Percentiles rank a stretch among this genome's conserved stretches.
Evolutionary conservation across 2,888 invertebrate species (phyloP).

Genomic region (Phrixothrix hirtus): DNA sequence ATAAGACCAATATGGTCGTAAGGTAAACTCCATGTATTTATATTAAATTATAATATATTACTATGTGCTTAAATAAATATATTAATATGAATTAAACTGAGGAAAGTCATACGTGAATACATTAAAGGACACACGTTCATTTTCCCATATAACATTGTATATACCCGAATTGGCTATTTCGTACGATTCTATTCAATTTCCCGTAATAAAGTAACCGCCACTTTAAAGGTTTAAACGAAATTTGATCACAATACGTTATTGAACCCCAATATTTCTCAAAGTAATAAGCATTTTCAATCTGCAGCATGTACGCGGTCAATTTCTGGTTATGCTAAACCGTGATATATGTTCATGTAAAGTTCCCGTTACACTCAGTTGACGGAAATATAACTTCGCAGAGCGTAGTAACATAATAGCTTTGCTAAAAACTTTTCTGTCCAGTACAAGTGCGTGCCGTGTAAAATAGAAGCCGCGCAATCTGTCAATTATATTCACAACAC

Average conservation of each 20-base stretch:
- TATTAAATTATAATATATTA: too few relatives aligned
- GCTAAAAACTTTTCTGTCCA: constrained; percentile 7
- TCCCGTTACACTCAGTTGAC: background rate
- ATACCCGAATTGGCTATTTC: too few relatives aligned
- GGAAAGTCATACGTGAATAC: too few relatives aligned
- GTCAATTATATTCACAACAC: constrained; percentile 15
- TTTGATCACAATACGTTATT: background rate
- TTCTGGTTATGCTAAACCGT: background rate
- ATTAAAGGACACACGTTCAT: too few relatives aligned
- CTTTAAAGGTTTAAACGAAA: background rate
- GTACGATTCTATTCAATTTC: background rate
- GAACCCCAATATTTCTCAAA: background rate
- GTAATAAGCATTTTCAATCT: background rate
- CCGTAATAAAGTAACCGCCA: background rate
- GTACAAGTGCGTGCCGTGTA: constrained; percentile 11
- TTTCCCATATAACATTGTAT: too few relatives aligned
- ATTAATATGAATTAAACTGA: too few relatives aligned
- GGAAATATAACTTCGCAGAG: too few relatives aligned
- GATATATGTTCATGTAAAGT: background rate
- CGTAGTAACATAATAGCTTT: constrained; percentile 14
- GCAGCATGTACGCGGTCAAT: background rate
- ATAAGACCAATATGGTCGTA: too few relatives aligned
- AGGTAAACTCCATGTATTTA: too few relatives aligned
- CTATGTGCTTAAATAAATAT: too few relatives aligned
- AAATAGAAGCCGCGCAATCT: constrained; percentile 7